phyloP scores from a whole-genome alignment of 2,113 vertebrate species.

The Oceanodroma tethys region DNA sequence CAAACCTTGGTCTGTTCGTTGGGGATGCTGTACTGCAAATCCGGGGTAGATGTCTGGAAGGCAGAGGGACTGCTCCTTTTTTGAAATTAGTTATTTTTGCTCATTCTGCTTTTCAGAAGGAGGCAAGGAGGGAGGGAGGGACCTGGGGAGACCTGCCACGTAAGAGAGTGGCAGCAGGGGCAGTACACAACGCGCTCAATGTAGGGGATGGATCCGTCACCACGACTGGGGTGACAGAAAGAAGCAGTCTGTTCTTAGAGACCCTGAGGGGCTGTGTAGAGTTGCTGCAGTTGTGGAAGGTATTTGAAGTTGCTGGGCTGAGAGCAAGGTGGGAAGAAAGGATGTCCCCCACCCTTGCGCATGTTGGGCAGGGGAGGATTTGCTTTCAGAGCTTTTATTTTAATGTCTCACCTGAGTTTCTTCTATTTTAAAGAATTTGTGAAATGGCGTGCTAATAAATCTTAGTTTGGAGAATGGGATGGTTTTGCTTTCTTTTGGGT shows the following conservation, averaged over 20 bases:
- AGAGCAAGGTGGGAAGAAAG: background rate
- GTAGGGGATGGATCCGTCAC: background rate
- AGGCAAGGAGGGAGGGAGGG: background rate
- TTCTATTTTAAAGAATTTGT: background rate
- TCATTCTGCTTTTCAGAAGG: background rate
- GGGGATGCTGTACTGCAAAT: background rate
- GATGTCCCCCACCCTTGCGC: background rate
- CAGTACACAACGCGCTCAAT: background rate
- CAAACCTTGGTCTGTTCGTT: background rate
- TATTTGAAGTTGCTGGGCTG: background rate
- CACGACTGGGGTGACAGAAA: fast-evolving
- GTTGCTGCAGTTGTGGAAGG: background rate
- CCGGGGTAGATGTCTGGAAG: background rate
- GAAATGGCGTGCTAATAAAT: background rate
- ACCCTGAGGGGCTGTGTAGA: background rate
- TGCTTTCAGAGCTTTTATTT: background rate
- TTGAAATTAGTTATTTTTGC: background rate
- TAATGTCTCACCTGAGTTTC: background rate
- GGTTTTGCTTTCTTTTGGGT: background rate
- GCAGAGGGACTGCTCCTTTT: background rate
- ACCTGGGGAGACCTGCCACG: fast-evolving
- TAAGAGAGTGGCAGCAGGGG: background rate
- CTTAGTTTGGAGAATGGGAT: background rate
- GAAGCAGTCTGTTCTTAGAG: background rate
- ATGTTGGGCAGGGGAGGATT: background rate